phyloP scores from a whole-genome alignment of 2,797 vertebrate genomes.

The Heterohyrax brucei region DNA sequence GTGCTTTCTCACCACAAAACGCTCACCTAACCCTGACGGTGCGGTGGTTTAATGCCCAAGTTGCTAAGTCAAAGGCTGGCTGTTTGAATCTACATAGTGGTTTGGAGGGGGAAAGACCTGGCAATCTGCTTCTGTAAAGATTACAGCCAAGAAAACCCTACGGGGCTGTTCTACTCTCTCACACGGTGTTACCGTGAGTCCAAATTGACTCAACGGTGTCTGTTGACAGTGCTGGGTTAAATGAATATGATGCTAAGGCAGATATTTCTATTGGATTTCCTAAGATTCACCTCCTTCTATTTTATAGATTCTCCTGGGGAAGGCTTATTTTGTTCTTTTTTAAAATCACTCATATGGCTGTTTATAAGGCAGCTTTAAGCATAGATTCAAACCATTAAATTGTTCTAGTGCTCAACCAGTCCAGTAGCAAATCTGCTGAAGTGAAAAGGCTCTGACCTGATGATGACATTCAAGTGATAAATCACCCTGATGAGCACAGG shows the following conservation, averaged over 20 bases:
- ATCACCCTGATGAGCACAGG: conserved; percentile 85
- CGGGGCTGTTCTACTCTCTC: neutral
- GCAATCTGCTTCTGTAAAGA: neutral
- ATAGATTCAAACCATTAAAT: conserved; percentile 48
- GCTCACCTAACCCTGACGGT: neutral
- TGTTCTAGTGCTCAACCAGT: conserved; percentile 6
- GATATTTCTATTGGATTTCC: neutral
- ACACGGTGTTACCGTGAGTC: neutral
- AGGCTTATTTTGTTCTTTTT: neutral
- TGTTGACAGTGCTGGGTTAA: neutral
- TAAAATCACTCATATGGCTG: neutral
- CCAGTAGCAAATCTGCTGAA: conserved; percentile 52
- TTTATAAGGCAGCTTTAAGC: conserved; percentile 57
- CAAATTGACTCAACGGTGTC: neutral
- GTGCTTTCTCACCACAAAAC: neutral
- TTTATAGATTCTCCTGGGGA: neutral
- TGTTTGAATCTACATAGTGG: neutral
- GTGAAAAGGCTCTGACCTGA: conserved; percentile 69
- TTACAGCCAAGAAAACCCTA: neutral
- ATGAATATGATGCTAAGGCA: neutral
- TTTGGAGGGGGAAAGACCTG: neutral
- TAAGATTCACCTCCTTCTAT: neutral
- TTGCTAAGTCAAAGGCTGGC: neutral
- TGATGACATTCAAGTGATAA: conserved; percentile 80
- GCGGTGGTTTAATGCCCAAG: neutral